phyloP scores from a whole-genome alignment of 2,888 invertebrate species.

The Ommatoiulus sabulosus region DNA sequence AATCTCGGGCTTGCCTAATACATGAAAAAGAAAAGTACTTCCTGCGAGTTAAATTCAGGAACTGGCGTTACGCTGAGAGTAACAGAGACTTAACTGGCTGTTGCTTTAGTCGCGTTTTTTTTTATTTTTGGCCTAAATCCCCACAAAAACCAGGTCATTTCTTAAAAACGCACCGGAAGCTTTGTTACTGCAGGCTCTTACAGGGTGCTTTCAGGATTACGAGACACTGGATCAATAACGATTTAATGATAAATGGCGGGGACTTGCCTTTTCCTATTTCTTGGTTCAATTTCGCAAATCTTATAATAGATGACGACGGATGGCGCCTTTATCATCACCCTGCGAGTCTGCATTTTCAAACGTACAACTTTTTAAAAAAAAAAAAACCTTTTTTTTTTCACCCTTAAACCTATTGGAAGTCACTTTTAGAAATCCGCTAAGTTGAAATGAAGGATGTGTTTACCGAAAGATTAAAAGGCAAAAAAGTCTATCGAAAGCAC shows the following conservation, averaged over 20 bases:
- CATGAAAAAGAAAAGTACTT: neutral
- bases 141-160: slow-evolving; percentile 3
- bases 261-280: neutral
- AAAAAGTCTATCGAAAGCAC: slow-evolving; percentile 42
- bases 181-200: neutral
- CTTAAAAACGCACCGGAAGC: neutral
- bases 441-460: slow-evolving; percentile 48
- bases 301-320: slow-evolving; percentile 28
- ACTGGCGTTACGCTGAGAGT: neutral
- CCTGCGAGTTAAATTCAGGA: slow-evolving; percentile 3
- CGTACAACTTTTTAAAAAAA: neutral
- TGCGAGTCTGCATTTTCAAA: slow-evolving; percentile 7
- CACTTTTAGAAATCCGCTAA: slow-evolving; percentile 41
- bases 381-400: neutral
- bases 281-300: neutral
- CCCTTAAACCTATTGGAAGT: neutral
- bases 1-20: neutral
- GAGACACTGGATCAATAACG: slow-evolving; percentile 9
- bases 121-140: neutral
- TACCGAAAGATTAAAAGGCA: slow-evolving; percentile 35
- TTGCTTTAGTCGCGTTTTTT: neutral
- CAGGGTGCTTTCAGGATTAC: slow-evolving; percentile 8
- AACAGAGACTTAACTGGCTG: neutral
- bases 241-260: slow-evolving; percentile 47
- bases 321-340: slow-evolving; percentile 20